Base-by-base conservation (phyloP, 2,888 invertebrate genomes). In the Phaedon cochleariae region DNA sequence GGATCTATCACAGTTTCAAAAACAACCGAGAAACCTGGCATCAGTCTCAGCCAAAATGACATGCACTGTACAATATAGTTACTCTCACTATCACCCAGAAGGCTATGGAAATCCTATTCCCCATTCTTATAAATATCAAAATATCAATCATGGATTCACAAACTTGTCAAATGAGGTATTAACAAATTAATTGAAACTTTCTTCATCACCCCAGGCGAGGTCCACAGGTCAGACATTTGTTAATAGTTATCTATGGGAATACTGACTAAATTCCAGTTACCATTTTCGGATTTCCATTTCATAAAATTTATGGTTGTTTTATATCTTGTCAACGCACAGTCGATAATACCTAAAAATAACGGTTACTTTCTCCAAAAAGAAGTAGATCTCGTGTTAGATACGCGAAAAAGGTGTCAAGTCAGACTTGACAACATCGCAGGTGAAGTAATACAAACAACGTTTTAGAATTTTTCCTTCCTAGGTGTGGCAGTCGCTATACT, bases 321-420 rank as follows among this genome's bases (percentile, higher is more conserved):
- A 41, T 12, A 15, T 2, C 41, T 41, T 15, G 41, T 41, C 41
- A 41, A 41, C 41, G 41, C 3, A 41, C 3, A 9, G 2, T 41
- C 41, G 41, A 41, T 41, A 15, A 41, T 41, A 41, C 41, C 41
- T 41, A 41, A 41, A 41, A 41, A 41, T 41, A 41, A 41, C 41
- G 41, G 41, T n/a, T n/a, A 41, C 41, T 41, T 41, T 41, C 41
- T 41, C 41, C 41, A 3, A 41, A 41, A 41, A 41, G 41, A 41
- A 41, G 41, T 41, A 41, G 41, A 41, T 41, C 41, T 41, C 6
- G 41, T 41, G 41, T 41, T 41, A 41, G 41, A 41, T 41, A 41
- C 41, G 41, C 41, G 41, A 41, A 41, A 34, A 41, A 41, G 41
- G 41, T 41, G 41, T 41, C 41, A 41, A 15, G 41, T 41, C 41